Conservation (phyloP, 2,888 invertebrate genomes). For the Arctia plantaginis region DNA sequence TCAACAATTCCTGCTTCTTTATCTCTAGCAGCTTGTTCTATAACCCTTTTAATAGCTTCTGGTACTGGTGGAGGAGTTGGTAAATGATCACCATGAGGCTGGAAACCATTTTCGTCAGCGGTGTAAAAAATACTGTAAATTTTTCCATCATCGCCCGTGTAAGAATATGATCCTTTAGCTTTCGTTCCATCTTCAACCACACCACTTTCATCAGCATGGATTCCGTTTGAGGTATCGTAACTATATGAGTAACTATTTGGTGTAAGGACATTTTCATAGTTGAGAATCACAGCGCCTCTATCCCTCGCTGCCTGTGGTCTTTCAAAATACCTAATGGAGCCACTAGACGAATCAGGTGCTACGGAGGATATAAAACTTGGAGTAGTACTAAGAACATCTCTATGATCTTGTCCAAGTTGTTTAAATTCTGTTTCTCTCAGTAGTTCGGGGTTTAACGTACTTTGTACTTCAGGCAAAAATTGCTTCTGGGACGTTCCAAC, state of each 20-base stretch:
- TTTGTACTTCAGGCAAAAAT: slow-evolving; percentile 1
- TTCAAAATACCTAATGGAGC: slow-evolving; percentile 42
- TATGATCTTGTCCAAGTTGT: slow-evolving; percentile 8
- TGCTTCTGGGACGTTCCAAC: slow-evolving; percentile 4
- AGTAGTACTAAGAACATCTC: slow-evolving; percentile 17
- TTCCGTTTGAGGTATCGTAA: slow-evolving; percentile 78
- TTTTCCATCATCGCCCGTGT: slow-evolving; percentile 78
- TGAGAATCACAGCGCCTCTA: slow-evolving; percentile 67
- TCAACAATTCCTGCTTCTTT: slow-evolving; percentile 68
- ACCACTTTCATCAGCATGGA: slow-evolving; percentile 75
- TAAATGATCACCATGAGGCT: slow-evolving; percentile 74
- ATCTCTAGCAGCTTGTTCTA: slow-evolving; percentile 69
- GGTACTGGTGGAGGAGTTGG: slow-evolving; percentile 79
- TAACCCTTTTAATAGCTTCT: slow-evolving; percentile 70
- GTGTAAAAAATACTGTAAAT: slow-evolving; percentile 70
- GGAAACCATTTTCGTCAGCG: slow-evolving; percentile 79
- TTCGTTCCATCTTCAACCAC: slow-evolving; percentile 69
- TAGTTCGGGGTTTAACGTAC: slow-evolving; percentile 2
- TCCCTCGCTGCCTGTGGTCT: slow-evolving; percentile 67
- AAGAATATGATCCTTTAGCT: slow-evolving; percentile 74
- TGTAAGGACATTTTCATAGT: slow-evolving; percentile 65
- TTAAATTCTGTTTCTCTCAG: background rate
- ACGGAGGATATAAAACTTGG: slow-evolving; percentile 13
- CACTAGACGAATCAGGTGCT: slow-evolving; percentile 6
- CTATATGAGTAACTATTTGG: slow-evolving; percentile 72